Percentiles rank a stretch among this genome's conserved stretches.
Evolutionary conservation across 1,140 invertebrate genomes (phyloP).

Genomic region (Scaptomyza hsui): DNA sequence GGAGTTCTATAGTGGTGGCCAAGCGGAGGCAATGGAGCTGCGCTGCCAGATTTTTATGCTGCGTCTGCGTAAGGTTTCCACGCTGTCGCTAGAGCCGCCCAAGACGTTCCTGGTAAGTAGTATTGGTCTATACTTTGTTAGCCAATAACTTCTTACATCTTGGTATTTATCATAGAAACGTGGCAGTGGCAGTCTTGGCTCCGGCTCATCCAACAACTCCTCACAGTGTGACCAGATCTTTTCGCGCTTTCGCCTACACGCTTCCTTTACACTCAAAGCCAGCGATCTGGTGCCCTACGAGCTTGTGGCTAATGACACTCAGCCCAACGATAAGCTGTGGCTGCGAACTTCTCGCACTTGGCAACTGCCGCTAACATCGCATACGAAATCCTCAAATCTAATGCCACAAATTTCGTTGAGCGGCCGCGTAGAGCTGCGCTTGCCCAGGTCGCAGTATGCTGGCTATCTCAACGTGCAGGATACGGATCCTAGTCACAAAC

Average conservation of each 20-base stretch:
- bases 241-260: conserved; percentile 78
- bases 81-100: conserved; percentile 55
- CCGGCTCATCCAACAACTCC: conserved; percentile 45
- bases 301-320: conserved; percentile 45
- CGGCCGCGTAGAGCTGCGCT: conserved; percentile 64
- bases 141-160: background rate
- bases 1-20: conserved; percentile 56
- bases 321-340: conserved; percentile 53
- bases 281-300: conserved; percentile 62
- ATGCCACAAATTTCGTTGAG: conserved; percentile 51
- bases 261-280: conserved; percentile 55
- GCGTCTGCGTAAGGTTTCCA: conserved; percentile 74
- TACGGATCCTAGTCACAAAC: conserved; percentile 47
- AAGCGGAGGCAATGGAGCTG: conserved; percentile 51
- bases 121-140: background rate
- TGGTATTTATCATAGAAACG: conserved; percentile 35
- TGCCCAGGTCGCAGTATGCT: conserved; percentile 51
- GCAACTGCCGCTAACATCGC: conserved; percentile 48
- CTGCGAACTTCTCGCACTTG: conserved; percentile 58
- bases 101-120: conserved; percentile 59
- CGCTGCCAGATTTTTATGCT: conserved; percentile 78
- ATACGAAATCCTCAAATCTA: conserved; percentile 65
- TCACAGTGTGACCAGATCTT: conserved; percentile 46
- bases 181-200: conserved; percentile 47
- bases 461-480: conserved; percentile 77